A percentile compares a stretch with the other conserved stretches of the same genome.
Conservation (phyloP, 2,113 vertebrate species). For the Oxygymnocypris stewartii region DNA sequence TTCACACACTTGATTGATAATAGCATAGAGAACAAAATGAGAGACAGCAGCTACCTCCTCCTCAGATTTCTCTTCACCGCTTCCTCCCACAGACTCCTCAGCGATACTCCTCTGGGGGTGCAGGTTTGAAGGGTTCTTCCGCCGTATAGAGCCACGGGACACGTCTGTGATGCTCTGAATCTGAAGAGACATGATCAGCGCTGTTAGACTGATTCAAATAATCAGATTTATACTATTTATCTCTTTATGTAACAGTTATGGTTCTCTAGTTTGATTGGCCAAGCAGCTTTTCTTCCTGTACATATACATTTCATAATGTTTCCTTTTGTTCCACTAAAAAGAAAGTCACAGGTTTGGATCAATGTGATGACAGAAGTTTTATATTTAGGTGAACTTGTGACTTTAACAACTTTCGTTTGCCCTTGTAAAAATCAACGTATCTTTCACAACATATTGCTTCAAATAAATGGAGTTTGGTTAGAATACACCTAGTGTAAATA, state of each 20-base stretch:
- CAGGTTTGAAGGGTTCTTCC: slow-evolving; percentile 83
- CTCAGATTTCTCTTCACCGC: slow-evolving; percentile 84
- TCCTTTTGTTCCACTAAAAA: too few relatives aligned
- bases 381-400: background rate
- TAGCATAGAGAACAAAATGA: background rate
- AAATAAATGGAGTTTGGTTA: background rate
- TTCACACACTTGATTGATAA: slow-evolving; percentile 4
- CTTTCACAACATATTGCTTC: background rate
- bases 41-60: slow-evolving; percentile 81
- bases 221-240: background rate
- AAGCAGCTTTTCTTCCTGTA: background rate
- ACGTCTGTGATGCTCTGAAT: slow-evolving; percentile 97
- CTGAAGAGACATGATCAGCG: slow-evolving; percentile 61
- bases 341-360: background rate
- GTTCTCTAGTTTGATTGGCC: background rate
- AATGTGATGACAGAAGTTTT: background rate
- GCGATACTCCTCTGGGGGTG: slow-evolving; percentile 76
- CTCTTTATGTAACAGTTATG: background rate
- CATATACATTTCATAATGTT: background rate
- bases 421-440: too few relatives aligned
- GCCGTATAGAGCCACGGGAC: slow-evolving; percentile 92
- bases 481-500: background rate
- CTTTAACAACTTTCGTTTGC: background rate
- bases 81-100: slow-evolving; percentile 78
- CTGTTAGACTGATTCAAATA: background rate